Evolutionary conservation across 1,140 invertebrate genomes (phyloP).

Genomic region (Polyergus mexicanus): DNA sequence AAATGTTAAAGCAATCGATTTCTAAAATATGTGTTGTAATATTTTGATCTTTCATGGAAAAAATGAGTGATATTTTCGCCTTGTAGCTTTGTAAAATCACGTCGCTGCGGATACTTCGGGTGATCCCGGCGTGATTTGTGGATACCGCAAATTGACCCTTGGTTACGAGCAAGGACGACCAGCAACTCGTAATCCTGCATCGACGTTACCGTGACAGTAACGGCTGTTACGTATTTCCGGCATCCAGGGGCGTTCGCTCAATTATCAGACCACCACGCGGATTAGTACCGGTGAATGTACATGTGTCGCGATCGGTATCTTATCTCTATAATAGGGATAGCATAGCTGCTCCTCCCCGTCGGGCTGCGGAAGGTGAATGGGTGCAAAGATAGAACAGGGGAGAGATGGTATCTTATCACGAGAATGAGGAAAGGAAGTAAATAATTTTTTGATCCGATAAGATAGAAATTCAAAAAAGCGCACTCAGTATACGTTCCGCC

Average conservation of each 20-base stretch:
- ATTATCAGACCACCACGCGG: conserved; percentile 67
- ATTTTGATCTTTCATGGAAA: not conserved
- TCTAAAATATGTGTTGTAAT: not conserved
- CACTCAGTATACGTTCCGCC: not conserved
- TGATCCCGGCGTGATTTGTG: conserved; percentile 54
- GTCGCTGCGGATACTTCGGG: conserved; percentile 31
- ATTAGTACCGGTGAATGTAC: conserved; percentile 66
- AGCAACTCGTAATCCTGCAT: conserved; percentile 55
- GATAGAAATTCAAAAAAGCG: conserved; percentile 62
- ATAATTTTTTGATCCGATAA: conserved; percentile 29
- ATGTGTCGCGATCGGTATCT: conserved; percentile 70
- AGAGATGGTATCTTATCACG: conserved; percentile 15
- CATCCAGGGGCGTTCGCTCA: conserved; percentile 60
- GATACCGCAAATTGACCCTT: conserved; percentile 48
- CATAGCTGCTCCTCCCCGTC: conserved; percentile 55
- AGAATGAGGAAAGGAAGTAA: conserved; percentile 12
- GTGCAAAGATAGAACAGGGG: not conserved
- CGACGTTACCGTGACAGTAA: conserved; percentile 70
- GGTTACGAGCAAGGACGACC: conserved; percentile 49
- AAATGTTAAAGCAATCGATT: not conserved
- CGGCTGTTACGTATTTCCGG: conserved; percentile 57
- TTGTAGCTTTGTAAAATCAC: conserved; percentile 14
- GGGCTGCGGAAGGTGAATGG: conserved; percentile 24
- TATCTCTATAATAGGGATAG: conserved; percentile 69
- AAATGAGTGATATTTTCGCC: not conserved